Conservation (phyloP, 2,888 invertebrate species). For the Eilema sororculum region DNA sequence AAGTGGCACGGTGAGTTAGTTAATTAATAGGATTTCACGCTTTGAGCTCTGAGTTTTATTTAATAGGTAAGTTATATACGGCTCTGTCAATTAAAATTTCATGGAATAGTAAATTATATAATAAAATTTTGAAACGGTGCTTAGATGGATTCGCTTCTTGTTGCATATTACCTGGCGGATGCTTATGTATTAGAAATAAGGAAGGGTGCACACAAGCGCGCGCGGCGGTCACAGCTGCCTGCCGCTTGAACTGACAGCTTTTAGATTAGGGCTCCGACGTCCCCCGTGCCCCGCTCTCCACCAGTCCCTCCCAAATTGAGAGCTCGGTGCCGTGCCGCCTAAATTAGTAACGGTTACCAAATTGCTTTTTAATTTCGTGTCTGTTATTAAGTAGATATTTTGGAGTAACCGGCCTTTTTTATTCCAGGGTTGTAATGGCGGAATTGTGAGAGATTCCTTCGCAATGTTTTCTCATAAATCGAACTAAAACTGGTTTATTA, state of each 20-base stretch:
- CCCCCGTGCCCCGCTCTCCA: conserved; percentile 52
- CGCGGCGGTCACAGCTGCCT: conserved; percentile 74
- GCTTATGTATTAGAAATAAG: conserved; percentile 63
- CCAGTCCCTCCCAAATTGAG: conserved; percentile 80
- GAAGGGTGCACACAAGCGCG: conserved; percentile 65
- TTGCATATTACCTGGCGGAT: conserved; percentile 45
- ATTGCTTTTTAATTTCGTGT: conserved; percentile 85
- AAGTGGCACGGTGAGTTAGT: conserved; percentile 65
- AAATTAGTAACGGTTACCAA: conserved; percentile 86
- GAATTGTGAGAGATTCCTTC: conserved; percentile 30
- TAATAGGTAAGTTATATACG: conserved; percentile 60
- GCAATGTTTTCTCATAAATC: conserved; percentile 11
- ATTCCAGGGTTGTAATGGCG: conserved; percentile 34
- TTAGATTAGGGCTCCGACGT: conserved; percentile 80
- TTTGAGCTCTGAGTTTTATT: conserved; percentile 59
- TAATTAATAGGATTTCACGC: conserved; percentile 71
- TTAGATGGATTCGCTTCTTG: conserved; percentile 34
- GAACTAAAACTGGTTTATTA: not conserved
- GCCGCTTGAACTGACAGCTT: conserved; percentile 82
- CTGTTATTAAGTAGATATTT: conserved; percentile 77
- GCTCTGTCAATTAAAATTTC: conserved; percentile 65
- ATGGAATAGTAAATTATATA: conserved; percentile 17
- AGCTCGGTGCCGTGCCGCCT: conserved; percentile 76
- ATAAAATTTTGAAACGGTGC: conserved; percentile 32
- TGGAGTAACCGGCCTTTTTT: conserved; percentile 58